Base-by-base conservation (phyloP, 2,888 invertebrate genomes). In the Dolichopus griseipennis region DNA sequence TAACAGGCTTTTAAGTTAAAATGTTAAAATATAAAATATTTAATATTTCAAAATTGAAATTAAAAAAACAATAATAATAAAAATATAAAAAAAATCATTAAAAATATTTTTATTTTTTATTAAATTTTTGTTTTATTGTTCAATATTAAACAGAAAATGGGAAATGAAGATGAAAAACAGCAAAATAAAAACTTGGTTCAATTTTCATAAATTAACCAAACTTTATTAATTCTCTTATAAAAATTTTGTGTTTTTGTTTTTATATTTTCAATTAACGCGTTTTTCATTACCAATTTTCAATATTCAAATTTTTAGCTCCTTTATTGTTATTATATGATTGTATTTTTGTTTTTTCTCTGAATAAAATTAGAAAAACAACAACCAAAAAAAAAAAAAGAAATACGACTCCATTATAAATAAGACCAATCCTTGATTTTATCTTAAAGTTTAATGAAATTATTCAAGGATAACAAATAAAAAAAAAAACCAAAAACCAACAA, bases 261-360 rank as follows among this genome's bases (percentile, higher is more conserved):
- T 41, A 41, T 41, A 12, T 15, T 52, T 52, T 52, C 52, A 52
- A 52, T 52, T 52, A 52, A 52, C 52, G 52, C 18, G 18, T 52
- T n/a, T 52, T 52, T 18, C 52, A 52, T 52, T 52, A 52, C 18
- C 52, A 52, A 52, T 52, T 52, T 52, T 52, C 52, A 52, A 52
- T 52, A 52, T 52, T 52, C n/a, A 52, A 52, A 52, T 52, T 52
- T 52, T 27, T 27, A 27, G 27, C 27, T 27, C 27, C 27, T 27
- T 27, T 27, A 27, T 27, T 2, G 27, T 27, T 27, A 27, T 27
- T 27, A 27, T n/a, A n/a, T 27, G 27, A 2, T 27, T 27, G 27
- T 27, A 4, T 27, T 27, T n/a, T n/a, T n/a, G n/a, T 27, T 27
- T 15, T 52, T 52, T 15, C 2, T 52, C 15, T 52, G 6, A 52